phyloP scores from a whole-genome alignment of 2,113 vertebrate genomes.

The Cheirogaleus medius region DNA sequence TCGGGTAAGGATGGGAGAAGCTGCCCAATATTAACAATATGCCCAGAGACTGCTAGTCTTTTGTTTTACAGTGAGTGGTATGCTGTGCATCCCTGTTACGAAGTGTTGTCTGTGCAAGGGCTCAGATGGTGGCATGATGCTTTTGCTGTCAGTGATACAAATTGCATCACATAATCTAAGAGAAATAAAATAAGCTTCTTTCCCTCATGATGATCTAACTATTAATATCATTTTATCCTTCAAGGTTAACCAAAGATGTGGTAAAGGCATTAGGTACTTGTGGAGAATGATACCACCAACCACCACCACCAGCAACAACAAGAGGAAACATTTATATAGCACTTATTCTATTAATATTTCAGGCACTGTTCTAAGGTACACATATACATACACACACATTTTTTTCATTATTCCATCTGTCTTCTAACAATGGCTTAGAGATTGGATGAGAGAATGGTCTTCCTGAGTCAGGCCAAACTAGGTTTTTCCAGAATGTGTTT shows the following conservation, averaged over 20 bases:
- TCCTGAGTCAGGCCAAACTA: not conserved
- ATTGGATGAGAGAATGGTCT: not conserved
- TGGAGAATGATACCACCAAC: not conserved
- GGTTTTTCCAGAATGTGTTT: slow-evolving; percentile 31
- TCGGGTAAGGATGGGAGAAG: not conserved
- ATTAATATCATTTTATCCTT: not conserved
- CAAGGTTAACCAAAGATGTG: slow-evolving; percentile 11
- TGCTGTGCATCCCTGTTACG: not conserved
- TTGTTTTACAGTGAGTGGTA: not conserved
- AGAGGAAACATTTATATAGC: not conserved
- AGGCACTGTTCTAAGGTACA: not conserved
- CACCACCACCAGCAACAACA: not conserved
- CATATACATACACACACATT: not conserved
- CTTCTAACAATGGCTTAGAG: not conserved
- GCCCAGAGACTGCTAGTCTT: not conserved
- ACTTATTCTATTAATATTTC: not conserved
- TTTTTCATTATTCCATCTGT: not conserved
- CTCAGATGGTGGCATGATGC: slow-evolving; percentile 12
- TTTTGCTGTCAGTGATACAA: slow-evolving; percentile 24
- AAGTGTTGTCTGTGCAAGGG: not conserved
- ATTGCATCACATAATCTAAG: not conserved
- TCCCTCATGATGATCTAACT: not conserved
- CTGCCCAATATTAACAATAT: not conserved
- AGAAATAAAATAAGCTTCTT: slow-evolving; percentile 23
- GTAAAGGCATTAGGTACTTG: not conserved